phyloP scores from a whole-genome alignment of 2,888 invertebrate genomes.

The Cybosia mesomella region DNA sequence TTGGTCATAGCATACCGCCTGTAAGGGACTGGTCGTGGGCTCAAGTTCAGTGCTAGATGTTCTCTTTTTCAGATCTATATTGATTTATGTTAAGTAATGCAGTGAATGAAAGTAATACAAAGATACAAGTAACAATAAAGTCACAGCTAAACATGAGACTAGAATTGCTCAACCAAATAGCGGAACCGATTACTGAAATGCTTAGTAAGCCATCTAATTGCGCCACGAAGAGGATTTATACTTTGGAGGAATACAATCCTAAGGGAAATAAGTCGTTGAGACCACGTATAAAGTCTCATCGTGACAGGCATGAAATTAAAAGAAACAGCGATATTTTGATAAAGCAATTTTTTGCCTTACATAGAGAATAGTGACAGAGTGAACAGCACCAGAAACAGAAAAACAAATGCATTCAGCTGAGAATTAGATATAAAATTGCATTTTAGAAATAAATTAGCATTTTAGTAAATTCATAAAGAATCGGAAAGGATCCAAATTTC shows the following conservation, averaged over 20 bases:
- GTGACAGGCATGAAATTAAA: conserved; percentile 3
- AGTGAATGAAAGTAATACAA: neutral
- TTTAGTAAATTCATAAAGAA: too few species aligned
- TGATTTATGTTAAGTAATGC: neutral
- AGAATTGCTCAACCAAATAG: conserved; percentile 16
- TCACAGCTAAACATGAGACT: neutral
- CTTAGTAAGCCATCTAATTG: conserved; percentile 31
- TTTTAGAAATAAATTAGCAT: too few species aligned
- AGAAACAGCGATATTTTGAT: neutral
- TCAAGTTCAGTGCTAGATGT: too few species aligned
- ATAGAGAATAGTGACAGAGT: neutral
- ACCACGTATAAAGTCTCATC: neutral
- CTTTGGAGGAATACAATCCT: conserved; percentile 12
- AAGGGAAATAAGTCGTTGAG: conserved; percentile 22
- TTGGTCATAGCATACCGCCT: too few species aligned
- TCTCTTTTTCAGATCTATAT: too few species aligned
- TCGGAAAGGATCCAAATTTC: too few species aligned
- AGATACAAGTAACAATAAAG: neutral
- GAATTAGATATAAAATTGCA: too few species aligned
- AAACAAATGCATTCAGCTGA: too few species aligned
- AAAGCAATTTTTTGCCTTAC: neutral
- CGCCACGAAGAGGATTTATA: conserved; percentile 4
- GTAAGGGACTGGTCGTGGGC: too few species aligned
- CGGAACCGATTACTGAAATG: conserved; percentile 21
- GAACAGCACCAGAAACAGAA: too few species aligned